These are phyloP conservation scores for Nipponacmea schrenckii DNA, from an alignment of 2,888 invertebrate species.

Conservation along the genomic window DNA sequence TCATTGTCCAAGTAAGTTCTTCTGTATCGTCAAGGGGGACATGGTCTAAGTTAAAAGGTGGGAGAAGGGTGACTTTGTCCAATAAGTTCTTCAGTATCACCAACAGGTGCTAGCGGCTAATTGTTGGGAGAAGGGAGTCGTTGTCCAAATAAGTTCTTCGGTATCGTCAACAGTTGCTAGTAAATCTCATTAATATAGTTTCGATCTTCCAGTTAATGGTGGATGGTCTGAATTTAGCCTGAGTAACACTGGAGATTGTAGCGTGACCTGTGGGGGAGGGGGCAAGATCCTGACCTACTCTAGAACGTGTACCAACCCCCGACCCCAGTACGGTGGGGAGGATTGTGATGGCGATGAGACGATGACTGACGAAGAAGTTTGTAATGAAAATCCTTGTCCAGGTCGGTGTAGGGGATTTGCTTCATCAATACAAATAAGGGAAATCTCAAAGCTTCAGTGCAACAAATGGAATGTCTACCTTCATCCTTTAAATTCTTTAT, in stretches of 20 bases:
- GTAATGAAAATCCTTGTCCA: slow-evolving; percentile 28
- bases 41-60: too few relatives aligned
- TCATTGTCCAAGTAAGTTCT: slow-evolving; percentile 22
- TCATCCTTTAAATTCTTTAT: too few relatives aligned
- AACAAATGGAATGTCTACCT: too few relatives aligned
- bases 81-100: too few relatives aligned
- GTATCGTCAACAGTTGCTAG: too few relatives aligned
- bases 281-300: slow-evolving; percentile 12
- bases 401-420: background rate
- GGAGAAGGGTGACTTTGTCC: too few relatives aligned
- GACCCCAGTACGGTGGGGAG: slow-evolving; percentile 23
- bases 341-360: slow-evolving; percentile 16
- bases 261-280: slow-evolving; percentile 25
- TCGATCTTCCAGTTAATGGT: slow-evolving; percentile 26
- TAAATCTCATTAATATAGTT: too few relatives aligned
- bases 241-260: slow-evolving; percentile 16
- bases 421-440: too few relatives aligned
- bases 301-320: slow-evolving; percentile 24
- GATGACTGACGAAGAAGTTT: background rate
- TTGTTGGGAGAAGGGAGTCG: too few relatives aligned
- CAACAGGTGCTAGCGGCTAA: too few relatives aligned
- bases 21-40: background rate
- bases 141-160: too few relatives aligned
- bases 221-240: slow-evolving; percentile 20
- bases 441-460: too few relatives aligned